Evolutionary conservation across 2,113 vertebrate genomes (phyloP), one percentile per base, ranked within the genome.

Genomic region (Eudorcas thomsonii): DNA sequence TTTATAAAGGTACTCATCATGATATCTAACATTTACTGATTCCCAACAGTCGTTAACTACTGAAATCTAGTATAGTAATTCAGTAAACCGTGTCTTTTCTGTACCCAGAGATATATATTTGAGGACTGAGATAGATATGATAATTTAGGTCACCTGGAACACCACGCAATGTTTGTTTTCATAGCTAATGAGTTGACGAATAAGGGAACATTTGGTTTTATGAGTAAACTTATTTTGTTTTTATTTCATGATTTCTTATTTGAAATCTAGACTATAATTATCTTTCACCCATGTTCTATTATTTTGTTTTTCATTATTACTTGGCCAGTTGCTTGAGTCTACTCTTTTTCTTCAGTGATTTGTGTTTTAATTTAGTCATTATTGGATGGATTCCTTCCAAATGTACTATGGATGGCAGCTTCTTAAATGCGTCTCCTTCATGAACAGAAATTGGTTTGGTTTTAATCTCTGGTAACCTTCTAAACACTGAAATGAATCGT

Each of bases 351-450:
- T 30, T 80, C 57, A 84, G 25, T 80, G 52, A 67, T 80, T 94
- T 94, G n/a, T 84, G 45, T 97, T 91, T 95, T 98, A 71, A 94
- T 60, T 94, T 74, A 86, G 36, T 97, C 39, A 45, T 23, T 89
- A 43, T 39, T 81, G 23, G 33, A 59, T 43, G 25, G 15, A 82
- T 89, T 90, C 36, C 77, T 81, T 90, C 50, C 57, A 94, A 84
- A 60, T 67, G 1, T 36, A 50, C 14, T 78, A 1, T 52, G 36
- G 30, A 17, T 74, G 93, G 13, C 2, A 45, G 7, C 57, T 87
- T 90, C 23, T 78, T 89, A 80, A 80, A 50, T 60, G 3, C 30
- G 36, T 67, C 48, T 96, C 23, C 12, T 2, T 26, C 52, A 17
- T 92, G 43, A 80, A 78, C 13, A 94, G 54, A 95, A 64, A 89